phyloP scores from a whole-genome alignment of 1,140 invertebrate genomes.

The Elymnias hypermnestra region DNA sequence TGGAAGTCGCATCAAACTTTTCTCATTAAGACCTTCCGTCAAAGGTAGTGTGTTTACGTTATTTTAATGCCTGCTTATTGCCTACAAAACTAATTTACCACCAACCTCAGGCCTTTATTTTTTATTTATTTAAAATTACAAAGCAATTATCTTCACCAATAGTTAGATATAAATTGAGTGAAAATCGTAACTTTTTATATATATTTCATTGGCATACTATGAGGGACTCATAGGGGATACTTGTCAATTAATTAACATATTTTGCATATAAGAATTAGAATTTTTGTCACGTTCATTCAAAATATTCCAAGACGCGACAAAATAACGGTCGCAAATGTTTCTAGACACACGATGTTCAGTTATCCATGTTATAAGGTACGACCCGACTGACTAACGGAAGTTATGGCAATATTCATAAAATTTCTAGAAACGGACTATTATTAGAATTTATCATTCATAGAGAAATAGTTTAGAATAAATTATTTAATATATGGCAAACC shows the following conservation, averaged over 20 bases:
- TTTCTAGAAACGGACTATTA: not conserved
- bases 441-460: too few relatives aligned
- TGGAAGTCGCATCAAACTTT: conserved; percentile 70
- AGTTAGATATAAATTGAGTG: too few relatives aligned
- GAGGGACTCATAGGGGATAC: too few relatives aligned
- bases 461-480: too few relatives aligned
- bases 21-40: conserved; percentile 69
- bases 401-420: not conserved
- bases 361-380: conserved; percentile 16
- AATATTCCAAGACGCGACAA: conserved; percentile 45
- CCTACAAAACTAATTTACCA: conserved; percentile 43
- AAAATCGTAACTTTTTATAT: too few relatives aligned
- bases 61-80: conserved; percentile 47
- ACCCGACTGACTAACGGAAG: conserved; percentile 8
- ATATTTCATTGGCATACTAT: too few relatives aligned
- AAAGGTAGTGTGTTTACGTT: conserved; percentile 68
- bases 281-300: conserved; percentile 46
- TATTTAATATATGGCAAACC: too few relatives aligned
- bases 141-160: not conserved
- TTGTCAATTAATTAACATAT: too few relatives aligned
- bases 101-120: not conserved
- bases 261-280: conserved; percentile 44
- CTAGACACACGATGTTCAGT: conserved; percentile 39
- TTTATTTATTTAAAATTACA: not conserved
- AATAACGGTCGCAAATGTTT: conserved; percentile 49